A percentile compares a stretch with the other conserved stretches of the same genome.
phyloP scores from a whole-genome alignment of 1,140 invertebrate species.

The Carcinoscorpius rotundicauda region DNA sequence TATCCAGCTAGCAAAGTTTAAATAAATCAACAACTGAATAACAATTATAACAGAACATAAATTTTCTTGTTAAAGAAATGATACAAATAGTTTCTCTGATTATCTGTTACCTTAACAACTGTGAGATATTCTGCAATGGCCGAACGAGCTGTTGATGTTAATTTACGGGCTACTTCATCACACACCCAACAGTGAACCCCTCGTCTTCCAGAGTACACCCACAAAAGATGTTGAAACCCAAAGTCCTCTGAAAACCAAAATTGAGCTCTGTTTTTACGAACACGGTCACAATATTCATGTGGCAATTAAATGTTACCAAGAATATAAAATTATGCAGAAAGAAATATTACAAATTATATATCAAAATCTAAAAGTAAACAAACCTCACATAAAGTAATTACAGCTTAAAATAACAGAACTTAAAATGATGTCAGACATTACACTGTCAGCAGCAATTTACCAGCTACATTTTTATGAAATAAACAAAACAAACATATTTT shows the following conservation, averaged over 20 bases:
- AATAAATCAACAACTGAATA: too few species aligned
- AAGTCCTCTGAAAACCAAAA: conserved; percentile 62
- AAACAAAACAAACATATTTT: too few species aligned
- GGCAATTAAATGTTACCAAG: background rate
- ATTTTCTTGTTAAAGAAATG: too few species aligned
- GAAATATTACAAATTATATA: background rate
- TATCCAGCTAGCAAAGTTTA: too few species aligned
- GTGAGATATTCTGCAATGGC: conserved; percentile 83
- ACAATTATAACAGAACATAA: too few species aligned
- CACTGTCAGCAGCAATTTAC: background rate
- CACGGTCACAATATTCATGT: too few species aligned
- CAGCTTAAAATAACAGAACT: conserved; percentile 5
- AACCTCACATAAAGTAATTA: background rate
- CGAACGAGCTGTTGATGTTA: conserved; percentile 46
- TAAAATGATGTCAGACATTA: background rate
- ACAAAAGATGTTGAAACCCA: conserved; percentile 82
- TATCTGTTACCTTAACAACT: conserved; percentile 22
- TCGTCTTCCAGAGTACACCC: conserved; percentile 92
- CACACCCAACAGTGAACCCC: conserved; percentile 98
- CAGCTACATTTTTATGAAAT: too few species aligned
- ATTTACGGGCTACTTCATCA: conserved; percentile 63
- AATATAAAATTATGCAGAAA: background rate
- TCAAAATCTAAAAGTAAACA: conserved; percentile 3
- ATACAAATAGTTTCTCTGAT: background rate
- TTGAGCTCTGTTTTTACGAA: too few species aligned